Percentiles rank a stretch among this genome's conserved stretches.
Evolutionary conservation across 1,140 invertebrate species (phyloP).

Genomic region (Ceratosolen fusciceps): DNA sequence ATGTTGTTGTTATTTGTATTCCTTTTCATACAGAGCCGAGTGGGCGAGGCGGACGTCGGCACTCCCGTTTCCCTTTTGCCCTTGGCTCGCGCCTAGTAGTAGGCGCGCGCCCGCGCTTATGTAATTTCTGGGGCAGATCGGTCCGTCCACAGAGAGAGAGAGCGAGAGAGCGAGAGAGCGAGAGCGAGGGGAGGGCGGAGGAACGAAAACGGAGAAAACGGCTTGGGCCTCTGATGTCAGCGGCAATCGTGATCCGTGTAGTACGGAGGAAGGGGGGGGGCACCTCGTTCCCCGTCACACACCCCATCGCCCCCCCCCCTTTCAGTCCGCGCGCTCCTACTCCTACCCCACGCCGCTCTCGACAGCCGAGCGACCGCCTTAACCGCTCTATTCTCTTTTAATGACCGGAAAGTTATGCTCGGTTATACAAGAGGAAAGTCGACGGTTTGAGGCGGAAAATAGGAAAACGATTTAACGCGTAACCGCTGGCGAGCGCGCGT

Average conservation of each 20-base stretch:
- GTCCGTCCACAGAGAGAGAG: not conserved
- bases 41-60: not conserved
- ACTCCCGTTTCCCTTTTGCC: conserved; percentile 20
- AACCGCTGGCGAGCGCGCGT: not conserved
- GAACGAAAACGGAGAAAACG: conserved; percentile 7
- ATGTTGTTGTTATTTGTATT: too few species aligned
- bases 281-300: too few species aligned
- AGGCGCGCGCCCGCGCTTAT: not conserved
- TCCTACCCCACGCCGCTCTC: too few species aligned
- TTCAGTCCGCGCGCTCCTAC: too few species aligned
- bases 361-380: too few species aligned
- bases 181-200: not conserved
- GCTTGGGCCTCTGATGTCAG: not conserved
- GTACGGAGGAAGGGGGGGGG: too few species aligned
- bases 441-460: conserved; percentile 13
- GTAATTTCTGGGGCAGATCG: not conserved
- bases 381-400: conserved; percentile 19
- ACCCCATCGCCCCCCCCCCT: too few species aligned
- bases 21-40: not conserved
- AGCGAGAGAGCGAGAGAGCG: not conserved
- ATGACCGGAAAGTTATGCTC: conserved; percentile 1
- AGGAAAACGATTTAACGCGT: conserved; percentile 14
- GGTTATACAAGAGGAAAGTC: conserved; percentile 21
- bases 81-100: conserved; percentile 11
- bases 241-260: not conserved